phyloP scores from a whole-genome alignment of 2,113 vertebrate species.

The Brachypodius melanocephalos region DNA sequence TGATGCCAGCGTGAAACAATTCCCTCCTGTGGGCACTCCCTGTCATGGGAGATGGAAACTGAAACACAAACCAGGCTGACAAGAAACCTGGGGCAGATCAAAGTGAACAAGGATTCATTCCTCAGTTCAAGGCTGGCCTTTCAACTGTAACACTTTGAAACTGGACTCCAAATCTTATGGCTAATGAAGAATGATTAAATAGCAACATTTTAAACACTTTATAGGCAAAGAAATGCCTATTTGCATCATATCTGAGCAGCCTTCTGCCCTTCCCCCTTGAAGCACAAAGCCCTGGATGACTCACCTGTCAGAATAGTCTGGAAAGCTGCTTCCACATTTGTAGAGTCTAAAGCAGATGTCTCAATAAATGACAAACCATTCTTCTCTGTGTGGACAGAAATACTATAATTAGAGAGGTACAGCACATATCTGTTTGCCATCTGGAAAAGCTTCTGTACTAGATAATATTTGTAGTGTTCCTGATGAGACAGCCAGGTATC shows the following conservation, averaged over 20 bases:
- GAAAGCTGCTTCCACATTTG: conserved; percentile 94
- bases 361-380: conserved; percentile 93
- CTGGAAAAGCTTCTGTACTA: neutral
- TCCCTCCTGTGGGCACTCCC: neutral
- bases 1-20: neutral
- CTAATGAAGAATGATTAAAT: neutral
- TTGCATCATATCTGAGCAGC: neutral
- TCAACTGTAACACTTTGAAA: neutral
- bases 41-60: neutral
- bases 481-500: neutral
- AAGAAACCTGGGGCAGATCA: neutral
- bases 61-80: neutral
- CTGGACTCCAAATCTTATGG: neutral
- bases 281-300: conserved; percentile 33
- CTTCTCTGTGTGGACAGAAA: conserved; percentile 79
- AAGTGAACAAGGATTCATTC: neutral
- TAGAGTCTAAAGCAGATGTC: conserved; percentile 93
- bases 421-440: neutral
- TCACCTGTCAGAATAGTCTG: conserved; percentile 91
- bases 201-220: neutral
- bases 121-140: neutral
- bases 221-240: neutral
- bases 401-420: neutral
- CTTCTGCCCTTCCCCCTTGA: neutral
- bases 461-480: neutral